Percentiles rank a stretch among this genome's conserved stretches.
Conservation (phyloP, 2,797 vertebrate genomes). For the Pseudomugil tenellus region DNA sequence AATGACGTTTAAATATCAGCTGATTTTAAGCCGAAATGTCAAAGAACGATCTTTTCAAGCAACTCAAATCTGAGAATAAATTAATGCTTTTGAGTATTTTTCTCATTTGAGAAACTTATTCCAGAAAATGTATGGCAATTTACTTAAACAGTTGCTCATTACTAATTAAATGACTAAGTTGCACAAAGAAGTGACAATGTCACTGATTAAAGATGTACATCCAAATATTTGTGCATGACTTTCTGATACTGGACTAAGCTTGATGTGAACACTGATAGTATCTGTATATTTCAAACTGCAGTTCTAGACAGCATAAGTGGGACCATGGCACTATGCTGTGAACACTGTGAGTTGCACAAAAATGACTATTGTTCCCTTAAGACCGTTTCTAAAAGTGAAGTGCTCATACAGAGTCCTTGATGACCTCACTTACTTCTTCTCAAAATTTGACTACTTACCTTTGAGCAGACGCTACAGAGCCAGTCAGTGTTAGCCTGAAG, state of each 20-base stretch:
- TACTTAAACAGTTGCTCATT: background rate
- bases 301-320: background rate
- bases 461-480: background rate
- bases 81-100: background rate
- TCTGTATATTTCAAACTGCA: background rate
- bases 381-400: background rate
- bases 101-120: background rate
- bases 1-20: background rate
- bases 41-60: background rate
- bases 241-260: background rate
- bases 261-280: background rate
- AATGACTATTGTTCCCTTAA: background rate
- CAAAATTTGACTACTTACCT: background rate
- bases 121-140: background rate
- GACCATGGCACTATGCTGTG: background rate
- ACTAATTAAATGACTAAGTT: background rate
- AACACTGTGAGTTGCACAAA: background rate
- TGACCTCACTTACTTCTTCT: background rate
- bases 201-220: no score
- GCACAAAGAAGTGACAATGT: background rate
- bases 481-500: background rate
- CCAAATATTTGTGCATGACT: background rate
- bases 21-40: background rate
- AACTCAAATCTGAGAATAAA: background rate
- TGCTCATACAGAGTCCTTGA: background rate